Evolutionary conservation across 2,888 invertebrate genomes (phyloP), one percentile per base, ranked within the genome.

Genomic region (Dryobota labecula): DNA sequence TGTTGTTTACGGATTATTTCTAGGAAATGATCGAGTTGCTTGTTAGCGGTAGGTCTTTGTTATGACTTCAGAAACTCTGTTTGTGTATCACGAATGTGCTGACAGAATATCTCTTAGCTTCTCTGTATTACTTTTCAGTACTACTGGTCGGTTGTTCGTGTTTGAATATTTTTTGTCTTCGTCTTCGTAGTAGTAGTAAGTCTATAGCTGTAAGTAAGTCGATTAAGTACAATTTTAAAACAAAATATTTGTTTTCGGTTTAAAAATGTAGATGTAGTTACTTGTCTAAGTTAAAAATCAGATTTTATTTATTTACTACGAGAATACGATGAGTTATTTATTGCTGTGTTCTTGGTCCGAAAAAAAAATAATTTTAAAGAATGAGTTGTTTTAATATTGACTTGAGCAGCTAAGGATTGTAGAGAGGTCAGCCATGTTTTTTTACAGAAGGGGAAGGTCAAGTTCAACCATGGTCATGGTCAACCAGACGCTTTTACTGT

Each of bases 1-100:
- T 67, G 41, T 57, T 57, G 81, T 65, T 62, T 53, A 63, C 54
- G n/a, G 41, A 33, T 18, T 36, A 27, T n/a, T 78, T 76, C 69
- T 43, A 43, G 27, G 76, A 78, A 78, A 33, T 36, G 33, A 5
- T 18, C 15, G 24, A 33, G 56, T 43, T 20, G 8, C 15, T 49
- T 47, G 49, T n/a, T 9, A 47, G 47, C 9, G 5, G n/a, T 33
- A 47, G 24, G 41, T 66, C 2, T 36, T 41, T 78, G 45, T 58
- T 47, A 24, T 58, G 45, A 27, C 38, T 69, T 38, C 20, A 45
- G 38, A 2, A 71, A 11, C 4, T 13, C 15, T 45, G 54, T 36
- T 43, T 53, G 20, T 68, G 47, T 27, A n/a, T 20, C 47, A 27
- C 24, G 41, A 45, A 77, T 41, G 45, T 53, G 70, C 45, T 51